phyloP scores from a whole-genome alignment of 1,140 invertebrate species.

The Gonioctena quinquepunctata region DNA sequence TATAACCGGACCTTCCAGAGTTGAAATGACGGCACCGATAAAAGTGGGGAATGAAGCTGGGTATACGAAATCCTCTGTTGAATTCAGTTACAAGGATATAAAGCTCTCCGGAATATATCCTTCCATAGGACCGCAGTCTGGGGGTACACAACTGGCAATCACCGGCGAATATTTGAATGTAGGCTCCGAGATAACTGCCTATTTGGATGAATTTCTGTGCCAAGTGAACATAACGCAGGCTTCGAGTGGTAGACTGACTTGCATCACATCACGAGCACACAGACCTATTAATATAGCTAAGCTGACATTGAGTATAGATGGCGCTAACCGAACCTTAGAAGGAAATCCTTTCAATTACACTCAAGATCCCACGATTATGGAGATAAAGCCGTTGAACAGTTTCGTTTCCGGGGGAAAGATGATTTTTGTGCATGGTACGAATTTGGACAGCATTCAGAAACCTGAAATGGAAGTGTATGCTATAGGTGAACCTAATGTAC shows the following conservation, averaged over 20 bases:
- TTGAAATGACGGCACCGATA: slow-evolving; percentile 78
- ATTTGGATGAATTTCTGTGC: slow-evolving; percentile 87
- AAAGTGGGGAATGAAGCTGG: slow-evolving; percentile 89
- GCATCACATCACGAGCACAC: slow-evolving; percentile 76
- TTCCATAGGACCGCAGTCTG: slow-evolving; percentile 86
- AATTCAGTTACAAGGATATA: slow-evolving; percentile 89
- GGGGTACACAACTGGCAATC: slow-evolving; percentile 90
- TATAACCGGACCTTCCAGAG: slow-evolving; percentile 76
- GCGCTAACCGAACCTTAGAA: slow-evolving; percentile 73
- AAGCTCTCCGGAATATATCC: slow-evolving; percentile 81
- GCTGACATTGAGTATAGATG: slow-evolving; percentile 81
- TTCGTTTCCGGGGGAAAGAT: slow-evolving; percentile 91
- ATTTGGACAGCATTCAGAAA: slow-evolving; percentile 88
- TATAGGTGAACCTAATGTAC: slow-evolving; percentile 65
- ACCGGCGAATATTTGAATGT: slow-evolving; percentile 91
- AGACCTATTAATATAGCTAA: slow-evolving; percentile 64
- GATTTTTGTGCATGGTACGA: slow-evolving; percentile 90
- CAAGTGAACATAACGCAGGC: slow-evolving; percentile 85
- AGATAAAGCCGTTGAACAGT: slow-evolving; percentile 86
- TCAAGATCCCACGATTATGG: slow-evolving; percentile 90
- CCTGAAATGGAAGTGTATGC: slow-evolving; percentile 85
- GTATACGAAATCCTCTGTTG: slow-evolving; percentile 83
- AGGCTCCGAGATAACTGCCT: slow-evolving; percentile 85
- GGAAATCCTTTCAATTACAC: slow-evolving; percentile 84
- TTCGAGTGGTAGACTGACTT: slow-evolving; percentile 85